phyloP scores from a whole-genome alignment of 2,888 invertebrate genomes.

The Copidosoma aretas region DNA sequence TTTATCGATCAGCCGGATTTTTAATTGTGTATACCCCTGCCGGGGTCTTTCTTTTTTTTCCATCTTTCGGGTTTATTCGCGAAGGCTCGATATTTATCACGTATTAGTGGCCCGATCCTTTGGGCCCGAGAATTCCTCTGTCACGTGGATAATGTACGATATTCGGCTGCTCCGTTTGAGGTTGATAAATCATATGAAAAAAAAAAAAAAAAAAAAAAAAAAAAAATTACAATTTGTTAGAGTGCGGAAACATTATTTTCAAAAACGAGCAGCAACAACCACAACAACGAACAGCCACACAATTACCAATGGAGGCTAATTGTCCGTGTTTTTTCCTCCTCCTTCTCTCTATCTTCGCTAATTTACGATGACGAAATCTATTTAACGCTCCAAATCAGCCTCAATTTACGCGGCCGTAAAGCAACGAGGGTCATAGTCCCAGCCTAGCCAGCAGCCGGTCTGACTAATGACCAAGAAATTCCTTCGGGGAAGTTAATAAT shows the following conservation, averaged over 20 bases:
- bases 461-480: constrained; percentile 22
- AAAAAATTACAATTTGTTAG: too few species aligned
- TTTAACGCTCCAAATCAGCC: constrained; percentile 2
- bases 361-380: constrained; percentile 20
- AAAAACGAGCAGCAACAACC: too few species aligned
- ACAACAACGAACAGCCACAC: too few species aligned
- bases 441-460: neutral
- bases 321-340: too few species aligned
- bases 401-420: constrained; percentile 19
- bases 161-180: too few species aligned
- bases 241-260: too few species aligned
- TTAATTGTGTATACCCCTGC: neutral
- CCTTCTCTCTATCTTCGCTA: constrained; percentile 4
- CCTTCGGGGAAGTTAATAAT: constrained; percentile 15
- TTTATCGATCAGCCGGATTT: constrained; percentile 15
- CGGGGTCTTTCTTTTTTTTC: neutral
- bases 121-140: neutral
- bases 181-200: too few species aligned
- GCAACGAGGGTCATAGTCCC: neutral
- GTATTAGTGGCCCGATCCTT: neutral
- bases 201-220: too few species aligned
- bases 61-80: neutral
- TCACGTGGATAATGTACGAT: too few species aligned
- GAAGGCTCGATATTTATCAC: neutral
- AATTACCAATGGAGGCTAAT: too few species aligned